Percentiles rank a stretch among this genome's conserved stretches.
Evolutionary conservation across 1,140 invertebrate species (phyloP).

Genomic region (Achroia grisella): DNA sequence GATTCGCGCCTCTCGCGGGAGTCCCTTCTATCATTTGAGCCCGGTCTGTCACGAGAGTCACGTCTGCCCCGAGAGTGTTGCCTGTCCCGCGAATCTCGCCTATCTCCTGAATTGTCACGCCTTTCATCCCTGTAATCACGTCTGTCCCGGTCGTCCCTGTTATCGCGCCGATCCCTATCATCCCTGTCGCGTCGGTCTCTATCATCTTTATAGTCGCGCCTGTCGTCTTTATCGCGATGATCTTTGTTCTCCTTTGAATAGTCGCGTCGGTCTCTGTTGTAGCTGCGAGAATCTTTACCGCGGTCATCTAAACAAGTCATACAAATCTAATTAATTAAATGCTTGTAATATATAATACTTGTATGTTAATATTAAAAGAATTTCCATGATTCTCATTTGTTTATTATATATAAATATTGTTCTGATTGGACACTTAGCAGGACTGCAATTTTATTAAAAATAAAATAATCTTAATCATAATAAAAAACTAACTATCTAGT

Average conservation of each 20-base stretch:
- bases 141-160: slow-evolving; percentile 13
- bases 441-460: no score
- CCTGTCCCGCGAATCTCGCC: slow-evolving; percentile 13
- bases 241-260: slow-evolving; percentile 45
- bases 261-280: slow-evolving; percentile 50
- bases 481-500: no score
- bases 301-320: slow-evolving; percentile 43
- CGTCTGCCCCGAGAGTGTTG: slow-evolving; percentile 19
- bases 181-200: slow-evolving; percentile 5
- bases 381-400: no score
- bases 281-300: slow-evolving; percentile 48
- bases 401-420: no score
- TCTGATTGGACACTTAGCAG: no score
- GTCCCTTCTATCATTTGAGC: slow-evolving; percentile 3
- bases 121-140: slow-evolving; percentile 22
- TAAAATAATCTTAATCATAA: no score
- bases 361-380: no score
- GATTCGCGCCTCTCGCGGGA: slow-evolving; percentile 4
- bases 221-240: slow-evolving; percentile 37
- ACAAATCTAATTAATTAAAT: no score
- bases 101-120: slow-evolving; percentile 15
- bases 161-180: slow-evolving; percentile 6
- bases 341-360: no score
- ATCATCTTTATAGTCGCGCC: slow-evolving; percentile 14
- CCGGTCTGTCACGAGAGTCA: slow-evolving; percentile 9